Evolutionary conservation across 2,888 invertebrate species (phyloP).

Genomic region (Leistus spinibarbis): DNA sequence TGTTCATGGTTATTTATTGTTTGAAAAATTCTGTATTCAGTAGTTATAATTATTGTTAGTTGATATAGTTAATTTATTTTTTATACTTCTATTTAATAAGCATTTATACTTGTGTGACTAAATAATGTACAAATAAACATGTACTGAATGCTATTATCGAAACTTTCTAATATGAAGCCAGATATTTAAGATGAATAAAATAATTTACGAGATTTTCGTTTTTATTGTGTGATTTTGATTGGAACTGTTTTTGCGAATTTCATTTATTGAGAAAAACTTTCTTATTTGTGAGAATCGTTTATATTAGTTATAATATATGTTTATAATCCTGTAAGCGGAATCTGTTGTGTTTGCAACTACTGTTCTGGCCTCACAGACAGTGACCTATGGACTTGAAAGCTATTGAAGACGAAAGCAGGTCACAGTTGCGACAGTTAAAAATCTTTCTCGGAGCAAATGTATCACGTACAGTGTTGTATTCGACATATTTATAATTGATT

Average conservation of each 20-base stretch:
- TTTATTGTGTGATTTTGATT: neutral
- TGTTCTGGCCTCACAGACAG: constrained; percentile 2
- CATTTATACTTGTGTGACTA: constrained; percentile 8
- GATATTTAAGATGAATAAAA: neutral
- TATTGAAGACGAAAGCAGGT: constrained; percentile 31
- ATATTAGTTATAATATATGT: neutral
- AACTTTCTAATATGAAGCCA: constrained; percentile 6
- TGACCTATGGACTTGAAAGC: constrained; percentile 30
- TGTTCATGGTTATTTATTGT: constrained; percentile 27
- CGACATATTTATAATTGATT: no score
- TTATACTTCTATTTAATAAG: constrained; percentile 14
- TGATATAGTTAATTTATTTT: constrained; percentile 30
- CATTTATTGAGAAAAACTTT: neutral
- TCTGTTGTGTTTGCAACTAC: neutral
- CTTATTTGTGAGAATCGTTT: neutral
- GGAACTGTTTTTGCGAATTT: neutral
- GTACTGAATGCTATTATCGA: constrained; percentile 29
- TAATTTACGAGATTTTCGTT: neutral
- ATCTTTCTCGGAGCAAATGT: constrained; percentile 27
- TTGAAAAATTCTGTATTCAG: constrained; percentile 15
- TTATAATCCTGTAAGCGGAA: neutral
- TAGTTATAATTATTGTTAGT: constrained; percentile 22
- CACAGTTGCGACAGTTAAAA: constrained; percentile 24
- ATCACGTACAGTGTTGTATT: constrained; percentile 18
- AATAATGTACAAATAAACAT: constrained; percentile 31